Percentiles rank a stretch among this genome's conserved stretches.
Evolutionary conservation across 2,797 vertebrate species (phyloP).

Genomic region (Cyclura pinguis): DNA sequence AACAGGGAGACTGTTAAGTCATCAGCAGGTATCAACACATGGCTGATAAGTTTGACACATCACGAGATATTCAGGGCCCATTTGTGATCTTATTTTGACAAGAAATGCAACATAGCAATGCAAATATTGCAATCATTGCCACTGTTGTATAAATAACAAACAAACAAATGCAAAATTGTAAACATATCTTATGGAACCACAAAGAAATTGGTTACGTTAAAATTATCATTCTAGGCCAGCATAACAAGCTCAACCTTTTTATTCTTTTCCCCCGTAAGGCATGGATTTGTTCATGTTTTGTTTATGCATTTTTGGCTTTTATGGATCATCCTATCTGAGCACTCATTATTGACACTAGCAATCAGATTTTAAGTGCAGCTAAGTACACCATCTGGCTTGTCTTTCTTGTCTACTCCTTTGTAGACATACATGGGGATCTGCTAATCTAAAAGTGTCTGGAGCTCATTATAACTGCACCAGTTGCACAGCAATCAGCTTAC

Average conservation of each 20-base stretch:
- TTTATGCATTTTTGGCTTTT: constrained; percentile 77
- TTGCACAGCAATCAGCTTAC: constrained; percentile 79
- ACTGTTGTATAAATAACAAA: background rate
- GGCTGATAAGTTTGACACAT: background rate
- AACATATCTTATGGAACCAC: constrained; percentile 27
- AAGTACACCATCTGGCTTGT: constrained; percentile 85
- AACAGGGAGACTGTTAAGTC: background rate
- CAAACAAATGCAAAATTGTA: background rate
- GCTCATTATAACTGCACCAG: constrained; percentile 78
- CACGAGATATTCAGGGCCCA: background rate
- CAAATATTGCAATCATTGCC: background rate
- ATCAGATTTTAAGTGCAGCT: constrained; percentile 84
- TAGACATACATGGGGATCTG: constrained; percentile 76
- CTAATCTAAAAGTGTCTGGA: constrained; percentile 80
- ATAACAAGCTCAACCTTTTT: constrained; percentile 27
- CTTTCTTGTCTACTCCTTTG: constrained; percentile 78
- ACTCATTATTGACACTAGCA: constrained; percentile 82
- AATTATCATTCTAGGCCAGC: constrained; percentile 63
- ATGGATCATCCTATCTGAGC: constrained; percentile 79
- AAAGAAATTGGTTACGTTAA: constrained; percentile 66
- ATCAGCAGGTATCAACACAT: too few species aligned
- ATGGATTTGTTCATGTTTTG: constrained; percentile 73
- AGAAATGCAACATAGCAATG: background rate
- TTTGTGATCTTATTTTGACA: background rate
- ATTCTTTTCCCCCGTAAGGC: constrained; percentile 32